Evolutionary conservation across 1,140 invertebrate species (phyloP).

Genomic region (Pseudomyrmex sp.): DNA sequence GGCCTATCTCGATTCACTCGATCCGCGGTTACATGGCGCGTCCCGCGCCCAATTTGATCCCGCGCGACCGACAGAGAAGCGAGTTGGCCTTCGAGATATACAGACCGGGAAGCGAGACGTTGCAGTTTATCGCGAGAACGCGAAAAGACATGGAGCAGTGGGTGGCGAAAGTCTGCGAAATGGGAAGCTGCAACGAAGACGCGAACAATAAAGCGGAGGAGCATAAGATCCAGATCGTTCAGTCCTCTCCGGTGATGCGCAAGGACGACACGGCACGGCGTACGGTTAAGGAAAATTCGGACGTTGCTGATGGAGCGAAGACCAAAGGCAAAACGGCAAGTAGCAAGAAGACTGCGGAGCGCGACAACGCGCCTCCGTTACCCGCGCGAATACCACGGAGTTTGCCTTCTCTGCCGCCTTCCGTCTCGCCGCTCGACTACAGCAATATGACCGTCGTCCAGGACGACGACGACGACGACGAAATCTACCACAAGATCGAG

Average conservation of each 20-base stretch:
- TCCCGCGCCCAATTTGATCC: slow-evolving; percentile 70
- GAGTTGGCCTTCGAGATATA: slow-evolving; percentile 81
- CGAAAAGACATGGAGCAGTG: slow-evolving; percentile 81
- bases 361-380: slow-evolving; percentile 66
- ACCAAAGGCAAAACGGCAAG: neutral
- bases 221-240: neutral
- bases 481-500: slow-evolving; percentile 82
- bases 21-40: slow-evolving; percentile 79
- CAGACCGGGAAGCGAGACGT: slow-evolving; percentile 77
- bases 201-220: neutral
- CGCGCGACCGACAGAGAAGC: slow-evolving; percentile 75
- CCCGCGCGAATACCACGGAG: slow-evolving; percentile 75
- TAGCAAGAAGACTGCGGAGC: neutral
- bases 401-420: slow-evolving; percentile 77
- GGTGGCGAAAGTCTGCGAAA: slow-evolving; percentile 74
- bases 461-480: slow-evolving; percentile 78
- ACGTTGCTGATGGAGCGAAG: too few relatives aligned
- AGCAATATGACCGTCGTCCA: slow-evolving; percentile 56
- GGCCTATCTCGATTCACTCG: slow-evolving; percentile 72
- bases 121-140: slow-evolving; percentile 77
- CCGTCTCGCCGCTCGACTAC: slow-evolving; percentile 32
- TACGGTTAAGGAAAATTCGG: too few relatives aligned
- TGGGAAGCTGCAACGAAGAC: slow-evolving; percentile 38
- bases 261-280: neutral
- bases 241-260: neutral